Conservation (phyloP, 1,140 invertebrate genomes). For the Laupala kohalensis region DNA sequence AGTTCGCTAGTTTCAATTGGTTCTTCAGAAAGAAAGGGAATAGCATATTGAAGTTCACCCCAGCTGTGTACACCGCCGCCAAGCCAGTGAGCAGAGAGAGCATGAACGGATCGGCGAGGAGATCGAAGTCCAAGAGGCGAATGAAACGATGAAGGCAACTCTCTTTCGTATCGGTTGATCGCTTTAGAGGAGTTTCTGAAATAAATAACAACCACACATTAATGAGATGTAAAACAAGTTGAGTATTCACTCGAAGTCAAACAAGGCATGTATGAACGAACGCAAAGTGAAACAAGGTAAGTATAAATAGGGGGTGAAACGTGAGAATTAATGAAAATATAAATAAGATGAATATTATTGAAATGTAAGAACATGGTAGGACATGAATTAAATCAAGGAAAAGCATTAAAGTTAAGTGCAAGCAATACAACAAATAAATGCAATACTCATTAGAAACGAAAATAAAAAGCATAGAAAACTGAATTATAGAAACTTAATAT, state of each 20-base stretch:
- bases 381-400: background rate
- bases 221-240: no score
- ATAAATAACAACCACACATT: no score
- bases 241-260: no score
- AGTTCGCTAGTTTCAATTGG: constrained; percentile 42
- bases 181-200: no score
- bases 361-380: background rate
- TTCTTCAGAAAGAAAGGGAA: constrained; percentile 55
- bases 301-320: background rate
- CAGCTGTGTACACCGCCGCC: constrained; percentile 55
- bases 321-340: background rate
- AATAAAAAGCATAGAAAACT: background rate
- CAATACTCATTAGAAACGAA: background rate
- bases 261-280: background rate
- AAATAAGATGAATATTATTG: background rate
- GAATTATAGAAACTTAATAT: background rate
- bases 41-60: constrained; percentile 60
- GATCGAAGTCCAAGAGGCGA: constrained; percentile 42
- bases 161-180: no score
- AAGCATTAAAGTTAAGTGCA: background rate
- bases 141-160: constrained; percentile 1
- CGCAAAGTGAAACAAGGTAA: background rate
- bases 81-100: constrained; percentile 53
- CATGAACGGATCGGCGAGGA: constrained; percentile 48
- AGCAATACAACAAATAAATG: background rate